Base-by-base conservation (phyloP, 2,113 vertebrate genomes). In the Tupaia chinensis region DNA sequence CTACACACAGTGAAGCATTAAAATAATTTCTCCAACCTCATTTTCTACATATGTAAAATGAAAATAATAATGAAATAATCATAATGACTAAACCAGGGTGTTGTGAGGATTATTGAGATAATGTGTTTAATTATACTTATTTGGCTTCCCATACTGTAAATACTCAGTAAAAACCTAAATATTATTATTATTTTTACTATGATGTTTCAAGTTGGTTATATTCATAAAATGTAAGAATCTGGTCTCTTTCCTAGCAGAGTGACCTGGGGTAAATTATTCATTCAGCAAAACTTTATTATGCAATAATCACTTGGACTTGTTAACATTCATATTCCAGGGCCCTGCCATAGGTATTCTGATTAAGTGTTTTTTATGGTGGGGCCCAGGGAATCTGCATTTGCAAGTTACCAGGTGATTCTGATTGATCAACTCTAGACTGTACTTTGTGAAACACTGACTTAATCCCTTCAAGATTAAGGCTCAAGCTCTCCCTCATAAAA, bases 321-420 rank as follows among this genome's bases (percentile, higher is more conserved):
- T 86, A 95, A 78, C 61, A 85, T 93, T 68, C 22, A 53, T 13
- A 78, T 70, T 65, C 89, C 93, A 86, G 91, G 44, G 34, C n/a
- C 19, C 22, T 5, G 72, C 29, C 8, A 27, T 9, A 73, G 60
- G 78, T 86, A 73, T 74, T 92, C 80, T 69, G 20, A 85, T 74
- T 65, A 68, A 95, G 9, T 19, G 6, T 22, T 78, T 87, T 81
- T 66, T 66, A 56, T 5, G 3, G 53, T 70, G 23, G 54, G 22
- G 9, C 25, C 25, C 25, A 54, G 22, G 32, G 9, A 44, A 32
- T 72, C 74, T 77, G 13, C 27, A 73, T 25, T 92, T 60, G 76
- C 7, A n/a, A 17, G 22, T 54, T 82, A 20, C 53, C 25, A 56
- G 58, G 58, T 81, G 29, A 83, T 70, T 94, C 32, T 70, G 80